Evolutionary conservation across 1,140 invertebrate species (phyloP), one percentile per base, ranked within the genome.

Genomic region (Monomorium pharaonis): DNA sequence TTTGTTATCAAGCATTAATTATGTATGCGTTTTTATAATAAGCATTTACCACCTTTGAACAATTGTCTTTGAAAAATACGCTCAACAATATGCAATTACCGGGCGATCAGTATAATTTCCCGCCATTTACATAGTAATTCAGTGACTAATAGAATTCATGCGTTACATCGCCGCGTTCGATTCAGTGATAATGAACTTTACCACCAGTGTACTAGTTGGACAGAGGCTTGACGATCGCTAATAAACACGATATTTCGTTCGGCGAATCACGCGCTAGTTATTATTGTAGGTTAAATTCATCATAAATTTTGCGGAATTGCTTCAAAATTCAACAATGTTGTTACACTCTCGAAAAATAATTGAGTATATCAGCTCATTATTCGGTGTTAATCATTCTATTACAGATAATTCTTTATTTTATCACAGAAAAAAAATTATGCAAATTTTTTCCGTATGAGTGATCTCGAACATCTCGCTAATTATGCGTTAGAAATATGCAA

Each of bases 101-200:
- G 9, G 14, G 4, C 37, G n/a, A 56, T 75, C 72, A 37, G 33
- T 56, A 75, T 75, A 75, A 75, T 75, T 75, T 42, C 2, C 51
- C 6, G 51, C 9, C 33, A 75, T 75, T 75, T 75, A 75, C 33
- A 75, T 37, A 37, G 30, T 75, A 75, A 75, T 56, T 56, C 30
- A 37, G 27, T 6, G 10, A 75, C 7, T 58, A 33, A 75, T 75
- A 75, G 21, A 37, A 74, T 37, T 56, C 7, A 42, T 56, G 49
- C 49, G 14, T 58, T 75, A 16, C 51, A 58, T 58, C 24, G 42
- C 3, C 65, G 24, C 42, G 21, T 69, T 24, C 4, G 24, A 69
- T 42, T 47, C 65, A 24, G 14, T 7, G 51, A 51, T 75, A 75
- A 75, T 72, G 24, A 72, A 51, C 33, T 37, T 33, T 58, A 75